Evolutionary conservation across 1,140 invertebrate genomes (phyloP), one percentile per base, ranked within the genome.

Genomic region (Zaprionus ornatus): DNA sequence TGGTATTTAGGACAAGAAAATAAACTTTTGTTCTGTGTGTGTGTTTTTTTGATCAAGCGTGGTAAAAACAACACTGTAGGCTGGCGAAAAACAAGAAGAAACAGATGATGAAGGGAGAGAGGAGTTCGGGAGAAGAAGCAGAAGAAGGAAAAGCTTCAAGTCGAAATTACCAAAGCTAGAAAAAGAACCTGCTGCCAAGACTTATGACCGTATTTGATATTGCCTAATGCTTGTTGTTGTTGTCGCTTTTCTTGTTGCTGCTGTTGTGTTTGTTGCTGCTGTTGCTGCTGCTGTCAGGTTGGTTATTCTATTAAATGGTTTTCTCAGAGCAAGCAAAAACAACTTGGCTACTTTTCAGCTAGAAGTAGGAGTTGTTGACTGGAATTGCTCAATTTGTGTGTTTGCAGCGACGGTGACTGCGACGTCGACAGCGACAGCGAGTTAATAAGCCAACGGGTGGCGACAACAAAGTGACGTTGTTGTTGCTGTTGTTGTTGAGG

Each of bases 311-410:
- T 87, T 87, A 80, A 87, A 80, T 87, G 66, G 79, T 87, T 87
- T 81, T 87, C 77, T 79, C 67, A 69, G 66, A 61, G 66, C 35
- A 32, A 60, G 74, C 42, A 77, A 82, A 81, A 88, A 83, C 85
- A 76, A 79, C 75, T 77, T 90, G 82, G 85, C 75, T 90, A 82
- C 79, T 88, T 88, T 82, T 90, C 85, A 88, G 79, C 78, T 79
- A 79, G 85, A 88, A 90, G 85, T 90, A 90, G 85, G 81, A 88
- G 86, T 88, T 90, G 79, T 90, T 88, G 79, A 90, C 85, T 88
- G 71, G 85, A 85, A 88, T 90, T 88, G 85, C 85, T 88, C 85
- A 90, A 88, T 88, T 88, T 88, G 85, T 90, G 85, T 84, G 40
- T 45, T 81, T 82, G 79, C 75, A 65, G 65, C 64, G 37, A 55